Percentiles rank a stretch among this genome's conserved stretches.
Evolutionary conservation across 2,797 vertebrate genomes (phyloP).

Genomic region (Astyanax mexicanus): DNA sequence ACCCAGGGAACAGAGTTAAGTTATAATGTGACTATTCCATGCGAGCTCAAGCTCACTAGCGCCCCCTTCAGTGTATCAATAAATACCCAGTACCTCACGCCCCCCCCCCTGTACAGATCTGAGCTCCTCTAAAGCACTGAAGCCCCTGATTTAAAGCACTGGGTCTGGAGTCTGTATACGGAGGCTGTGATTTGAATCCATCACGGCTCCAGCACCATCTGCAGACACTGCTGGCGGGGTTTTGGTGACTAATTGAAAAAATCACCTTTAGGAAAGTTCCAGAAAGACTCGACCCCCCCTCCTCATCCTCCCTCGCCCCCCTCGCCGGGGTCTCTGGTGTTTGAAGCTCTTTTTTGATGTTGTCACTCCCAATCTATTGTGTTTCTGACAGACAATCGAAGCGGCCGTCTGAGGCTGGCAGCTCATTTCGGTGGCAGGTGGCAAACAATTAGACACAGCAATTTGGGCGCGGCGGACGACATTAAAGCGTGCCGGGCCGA

Average conservation of each 20-base stretch:
- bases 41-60: no score
- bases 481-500: constrained; percentile 92
- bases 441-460: constrained; percentile 99
- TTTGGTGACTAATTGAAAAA: constrained; percentile 84
- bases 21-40: no score
- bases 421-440: constrained; percentile 99
- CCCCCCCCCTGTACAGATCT: not conserved
- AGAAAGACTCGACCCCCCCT: constrained; percentile 70
- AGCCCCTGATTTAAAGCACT: not conserved
- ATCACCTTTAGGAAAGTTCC: constrained; percentile 80
- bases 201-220: constrained; percentile 76
- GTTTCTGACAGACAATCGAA: constrained; percentile 92
- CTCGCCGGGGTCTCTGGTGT: constrained; percentile 59
- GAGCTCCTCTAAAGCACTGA: not conserved
- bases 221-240: constrained; percentile 74
- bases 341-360: constrained; percentile 89
- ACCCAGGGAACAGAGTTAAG: no score
- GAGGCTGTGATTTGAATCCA: constrained; percentile 43
- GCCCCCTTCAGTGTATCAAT: no score
- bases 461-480: constrained; percentile 87
- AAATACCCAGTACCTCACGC: not conserved
- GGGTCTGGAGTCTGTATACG: no score
- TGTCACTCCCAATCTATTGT: constrained; percentile 94
- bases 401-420: constrained; percentile 84
- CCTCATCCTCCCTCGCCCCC: no score